Conservation (phyloP, 2,888 invertebrate species). For the Caenorhabditis plicata region DNA sequence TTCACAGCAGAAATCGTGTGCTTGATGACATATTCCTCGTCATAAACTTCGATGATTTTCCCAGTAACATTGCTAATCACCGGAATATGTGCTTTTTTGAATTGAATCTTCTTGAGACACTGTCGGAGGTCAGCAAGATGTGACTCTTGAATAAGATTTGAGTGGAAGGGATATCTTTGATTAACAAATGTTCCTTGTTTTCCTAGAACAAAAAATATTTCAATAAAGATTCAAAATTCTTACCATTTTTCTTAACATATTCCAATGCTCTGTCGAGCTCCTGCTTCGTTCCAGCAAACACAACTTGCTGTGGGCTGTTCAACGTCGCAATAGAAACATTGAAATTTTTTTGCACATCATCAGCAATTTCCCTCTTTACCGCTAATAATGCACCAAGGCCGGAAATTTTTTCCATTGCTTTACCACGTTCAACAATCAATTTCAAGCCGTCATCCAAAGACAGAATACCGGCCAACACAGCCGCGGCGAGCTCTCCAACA, state of each 20-base stretch:
- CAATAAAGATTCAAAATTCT: background rate
- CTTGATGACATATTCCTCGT: constrained; percentile 38
- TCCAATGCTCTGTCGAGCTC: constrained; percentile 31
- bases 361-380: constrained; percentile 30
- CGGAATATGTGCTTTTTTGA: constrained; percentile 27
- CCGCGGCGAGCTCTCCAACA: constrained; percentile 51
- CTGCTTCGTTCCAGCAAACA: constrained; percentile 40
- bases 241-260: constrained; percentile 32
- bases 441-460: constrained; percentile 41
- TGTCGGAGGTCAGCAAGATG: constrained; percentile 33
- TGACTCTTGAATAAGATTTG: constrained; percentile 38
- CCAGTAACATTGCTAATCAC: constrained; percentile 53
- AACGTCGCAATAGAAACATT: constrained; percentile 36
- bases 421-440: constrained; percentile 42
- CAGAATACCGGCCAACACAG: constrained; percentile 39
- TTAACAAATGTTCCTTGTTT: constrained; percentile 48
- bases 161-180: constrained; percentile 54
- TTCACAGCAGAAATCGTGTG: constrained; percentile 45
- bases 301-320: constrained; percentile 51
- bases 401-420: constrained; percentile 45
- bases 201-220: constrained; percentile 8
- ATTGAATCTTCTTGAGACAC: constrained; percentile 23
- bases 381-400: constrained; percentile 52
- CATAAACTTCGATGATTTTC: constrained; percentile 28
- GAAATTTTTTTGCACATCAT: constrained; percentile 33